A percentile compares a stretch with the other conserved stretches of the same genome.
phyloP scores from a whole-genome alignment of 1,140 invertebrate species.

The Drosophila pseudoananassae region DNA sequence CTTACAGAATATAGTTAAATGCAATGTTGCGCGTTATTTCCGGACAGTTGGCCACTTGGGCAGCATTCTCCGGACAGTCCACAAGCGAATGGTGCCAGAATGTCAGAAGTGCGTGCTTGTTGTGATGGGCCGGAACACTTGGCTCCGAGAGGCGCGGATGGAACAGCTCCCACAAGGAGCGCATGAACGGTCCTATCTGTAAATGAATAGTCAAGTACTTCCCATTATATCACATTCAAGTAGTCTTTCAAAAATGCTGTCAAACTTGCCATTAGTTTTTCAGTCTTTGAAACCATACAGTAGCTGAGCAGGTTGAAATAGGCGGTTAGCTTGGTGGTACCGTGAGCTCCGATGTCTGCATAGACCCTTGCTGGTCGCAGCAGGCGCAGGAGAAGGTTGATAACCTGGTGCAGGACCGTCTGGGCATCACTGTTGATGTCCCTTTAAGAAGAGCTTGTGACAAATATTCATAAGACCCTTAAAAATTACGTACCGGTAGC shows the following conservation, averaged over 20 bases:
- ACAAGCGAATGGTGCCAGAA: constrained; percentile 97
- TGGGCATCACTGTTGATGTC: constrained; percentile 89
- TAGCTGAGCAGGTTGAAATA: constrained; percentile 96
- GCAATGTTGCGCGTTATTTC: constrained; percentile 92
- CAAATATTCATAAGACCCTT: neutral
- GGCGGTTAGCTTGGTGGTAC: constrained; percentile 95
- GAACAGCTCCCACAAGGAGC: constrained; percentile 96
- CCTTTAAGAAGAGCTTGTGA: constrained; percentile 50
- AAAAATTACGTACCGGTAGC: constrained; percentile 63
- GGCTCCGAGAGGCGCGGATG: constrained; percentile 98
- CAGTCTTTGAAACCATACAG: constrained; percentile 93
- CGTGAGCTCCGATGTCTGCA: constrained; percentile 92
- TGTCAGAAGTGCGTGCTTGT: constrained; percentile 95
- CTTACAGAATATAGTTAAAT: constrained; percentile 98
- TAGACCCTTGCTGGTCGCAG: constrained; percentile 93
- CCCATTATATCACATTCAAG: constrained; percentile 6
- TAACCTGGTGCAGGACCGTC: constrained; percentile 92
- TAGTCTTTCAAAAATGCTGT: neutral
- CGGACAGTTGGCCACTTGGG: constrained; percentile 92
- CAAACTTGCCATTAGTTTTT: constrained; percentile 94
- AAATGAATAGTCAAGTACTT: constrained; percentile 57
- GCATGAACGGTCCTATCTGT: constrained; percentile 94
- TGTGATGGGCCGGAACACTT: constrained; percentile 96
- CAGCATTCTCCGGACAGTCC: constrained; percentile 96
- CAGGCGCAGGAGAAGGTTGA: constrained; percentile 90